Base-by-base conservation (phyloP, 2,797 vertebrate genomes). In the Pantherophis vulpinus region DNA sequence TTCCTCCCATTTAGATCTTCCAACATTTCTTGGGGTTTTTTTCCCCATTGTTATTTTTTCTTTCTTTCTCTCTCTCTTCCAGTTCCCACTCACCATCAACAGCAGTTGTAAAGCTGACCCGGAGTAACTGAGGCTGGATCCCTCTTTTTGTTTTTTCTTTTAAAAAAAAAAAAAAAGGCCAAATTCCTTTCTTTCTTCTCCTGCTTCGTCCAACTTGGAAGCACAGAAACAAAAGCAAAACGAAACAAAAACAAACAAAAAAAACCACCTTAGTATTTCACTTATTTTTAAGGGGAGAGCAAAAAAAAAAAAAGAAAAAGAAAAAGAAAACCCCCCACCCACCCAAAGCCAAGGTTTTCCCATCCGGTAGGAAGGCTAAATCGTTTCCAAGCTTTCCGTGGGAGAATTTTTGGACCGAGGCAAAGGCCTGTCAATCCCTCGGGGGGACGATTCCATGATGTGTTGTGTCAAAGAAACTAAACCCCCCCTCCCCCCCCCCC, bases 1-100 rank as follows among this genome's bases (percentile, higher is more conserved):
- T 16, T 58, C 10, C 7, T 60, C 42, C 51, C 29, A 25, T 20
- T 79, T 42, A 42, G 37, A 20, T 61, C 11, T 32, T 63, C 63
- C 63, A 23, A 79, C 9, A 3, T 16, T 54, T 54, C 51, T 54
- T 54, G 1, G 1, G 2, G 16, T 70, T 70, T 32, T n/a, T 3
- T 10, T 0, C 23, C 13, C 56, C 56, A 5, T 61, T 27, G 29
- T 61, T 61, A 27, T 61, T 16, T 6, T 95, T 96, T 97, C 92
- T 95, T 96, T 93, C 95, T 60, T 63, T 89, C 91, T 60, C 60
- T 95, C 96, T 94, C 97, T 96, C 94, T 97, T 98, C 94, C 98
- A 99, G 99, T 99, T 98, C 99, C 99, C 98, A 97, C 98, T 98
- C 99, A 99, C 97, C 99, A 99, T 98, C 99, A 99, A 98, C 99